phyloP scores from a whole-genome alignment of 1,140 invertebrate genomes.

The Drosophila pachea region DNA sequence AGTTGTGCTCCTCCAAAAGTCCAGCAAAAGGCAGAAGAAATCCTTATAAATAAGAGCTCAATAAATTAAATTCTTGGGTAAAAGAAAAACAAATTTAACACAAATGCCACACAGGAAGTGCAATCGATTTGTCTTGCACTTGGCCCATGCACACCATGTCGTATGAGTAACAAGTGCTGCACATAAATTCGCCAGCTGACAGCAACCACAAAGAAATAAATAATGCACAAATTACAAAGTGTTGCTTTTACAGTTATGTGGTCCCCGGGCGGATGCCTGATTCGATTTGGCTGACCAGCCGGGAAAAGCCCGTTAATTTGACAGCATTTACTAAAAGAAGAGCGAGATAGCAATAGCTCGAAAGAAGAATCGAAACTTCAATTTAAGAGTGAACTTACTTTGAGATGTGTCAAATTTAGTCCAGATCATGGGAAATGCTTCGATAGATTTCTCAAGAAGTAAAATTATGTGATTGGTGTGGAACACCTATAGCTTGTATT shows the following conservation, averaged over 20 bases:
- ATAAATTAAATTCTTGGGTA: slow-evolving; percentile 51
- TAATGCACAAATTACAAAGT: slow-evolving; percentile 24
- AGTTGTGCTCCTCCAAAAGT: too few relatives aligned
- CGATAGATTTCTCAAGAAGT: too few relatives aligned
- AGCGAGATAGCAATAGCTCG: too few relatives aligned
- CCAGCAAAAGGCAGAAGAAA: too few relatives aligned
- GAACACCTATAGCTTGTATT: too few relatives aligned
- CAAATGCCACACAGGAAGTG: slow-evolving; percentile 22
- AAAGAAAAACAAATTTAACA: background rate
- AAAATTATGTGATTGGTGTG: too few relatives aligned
- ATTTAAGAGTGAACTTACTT: too few relatives aligned
- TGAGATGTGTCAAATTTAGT: too few relatives aligned
- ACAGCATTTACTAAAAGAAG: too few relatives aligned
- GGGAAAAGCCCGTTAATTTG: background rate
- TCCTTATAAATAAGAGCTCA: slow-evolving; percentile 56
- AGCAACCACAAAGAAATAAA: slow-evolving; percentile 50
- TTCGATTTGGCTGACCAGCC: background rate
- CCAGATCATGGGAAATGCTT: too few relatives aligned
- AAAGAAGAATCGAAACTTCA: too few relatives aligned
- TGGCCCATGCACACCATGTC: slow-evolving; percentile 51
- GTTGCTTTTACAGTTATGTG: slow-evolving; percentile 18
- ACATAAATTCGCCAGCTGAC: slow-evolving; percentile 50
- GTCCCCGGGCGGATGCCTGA: background rate
- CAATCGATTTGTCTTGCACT: slow-evolving; percentile 65
- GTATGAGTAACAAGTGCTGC: slow-evolving; percentile 66